A percentile compares a stretch with the other conserved stretches of the same genome.
These are phyloP conservation scores for Aptenodytes forsteri DNA, from an alignment of 2,113 vertebrate genomes.

Conservation along the genomic window DNA sequence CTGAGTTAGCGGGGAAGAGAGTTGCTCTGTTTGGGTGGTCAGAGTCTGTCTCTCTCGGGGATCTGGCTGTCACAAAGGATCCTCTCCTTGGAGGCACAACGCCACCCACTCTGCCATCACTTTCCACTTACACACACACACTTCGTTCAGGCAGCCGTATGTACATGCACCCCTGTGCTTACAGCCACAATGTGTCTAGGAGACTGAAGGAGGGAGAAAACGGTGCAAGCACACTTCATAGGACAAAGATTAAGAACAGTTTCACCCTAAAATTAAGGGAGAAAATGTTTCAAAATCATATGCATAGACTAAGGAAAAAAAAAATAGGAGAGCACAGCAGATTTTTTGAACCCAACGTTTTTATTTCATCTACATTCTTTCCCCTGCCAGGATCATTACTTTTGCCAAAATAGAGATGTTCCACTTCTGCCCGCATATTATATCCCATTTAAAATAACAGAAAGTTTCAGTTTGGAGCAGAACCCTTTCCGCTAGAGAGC, in stretches of 20 bases:
- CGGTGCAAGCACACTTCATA: not conserved
- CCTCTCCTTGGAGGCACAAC: not conserved
- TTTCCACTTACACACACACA: not conserved
- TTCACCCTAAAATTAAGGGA: not conserved
- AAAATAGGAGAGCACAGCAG: not conserved
- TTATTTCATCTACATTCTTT: not conserved
- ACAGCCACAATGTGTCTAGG: not conserved
- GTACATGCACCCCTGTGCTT: rapidly evolving
- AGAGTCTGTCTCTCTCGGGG: not conserved
- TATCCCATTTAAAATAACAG: not conserved
- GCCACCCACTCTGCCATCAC: not conserved
- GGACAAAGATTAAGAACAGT: not conserved
- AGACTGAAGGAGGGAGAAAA: not conserved
- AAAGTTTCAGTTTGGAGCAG: not conserved
- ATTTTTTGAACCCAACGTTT: not conserved
- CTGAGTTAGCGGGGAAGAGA: not conserved
- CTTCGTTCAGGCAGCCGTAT: not conserved
- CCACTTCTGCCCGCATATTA: not conserved
- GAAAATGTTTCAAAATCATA: not conserved
- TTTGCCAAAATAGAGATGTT: not conserved
- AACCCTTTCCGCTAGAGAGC: not conserved
- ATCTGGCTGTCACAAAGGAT: not conserved
- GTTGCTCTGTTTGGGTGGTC: not conserved
- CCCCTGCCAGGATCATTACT: not conserved
- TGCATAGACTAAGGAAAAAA: not conserved